Percentiles rank a stretch among this genome's conserved stretches.
phyloP scores from a whole-genome alignment of 2,113 vertebrate genomes.

The Seriola aureovittata region DNA sequence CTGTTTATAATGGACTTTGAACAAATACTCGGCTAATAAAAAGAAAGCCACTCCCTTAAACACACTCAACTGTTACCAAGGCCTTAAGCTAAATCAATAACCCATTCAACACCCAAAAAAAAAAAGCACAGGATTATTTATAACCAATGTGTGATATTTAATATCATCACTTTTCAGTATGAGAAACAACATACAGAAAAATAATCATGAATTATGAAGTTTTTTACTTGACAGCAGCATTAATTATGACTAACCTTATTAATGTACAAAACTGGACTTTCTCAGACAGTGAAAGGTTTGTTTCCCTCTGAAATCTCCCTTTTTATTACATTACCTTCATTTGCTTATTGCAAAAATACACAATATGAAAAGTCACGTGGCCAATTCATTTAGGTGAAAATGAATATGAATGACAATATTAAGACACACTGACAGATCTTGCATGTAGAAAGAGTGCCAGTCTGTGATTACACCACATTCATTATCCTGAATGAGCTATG shows the following conservation, averaged over 20 bases:
- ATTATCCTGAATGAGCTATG: neutral
- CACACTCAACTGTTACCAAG: slow-evolving; percentile 3
- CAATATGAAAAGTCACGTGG: neutral
- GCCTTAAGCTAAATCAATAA: neutral
- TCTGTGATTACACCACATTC: neutral
- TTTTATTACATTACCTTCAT: neutral
- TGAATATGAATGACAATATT: no score
- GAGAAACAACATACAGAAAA: neutral
- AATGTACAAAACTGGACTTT: neutral
- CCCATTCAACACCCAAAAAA: neutral
- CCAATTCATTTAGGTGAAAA: neutral
- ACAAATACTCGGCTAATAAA: neutral
- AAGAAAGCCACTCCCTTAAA: slow-evolving; percentile 27
- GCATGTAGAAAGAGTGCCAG: neutral
- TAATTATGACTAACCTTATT: neutral
- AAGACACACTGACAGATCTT: neutral
- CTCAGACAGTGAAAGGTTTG: neutral
- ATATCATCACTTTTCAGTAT: neutral
- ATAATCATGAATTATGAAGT: neutral
- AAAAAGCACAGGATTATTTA: neutral
- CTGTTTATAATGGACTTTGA: slow-evolving; percentile 44
- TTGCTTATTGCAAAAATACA: neutral
- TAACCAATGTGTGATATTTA: neutral
- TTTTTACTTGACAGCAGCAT: neutral
- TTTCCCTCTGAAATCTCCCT: neutral